phyloP scores from a whole-genome alignment of 2,113 vertebrate species.

The Thomomys bottae region DNA sequence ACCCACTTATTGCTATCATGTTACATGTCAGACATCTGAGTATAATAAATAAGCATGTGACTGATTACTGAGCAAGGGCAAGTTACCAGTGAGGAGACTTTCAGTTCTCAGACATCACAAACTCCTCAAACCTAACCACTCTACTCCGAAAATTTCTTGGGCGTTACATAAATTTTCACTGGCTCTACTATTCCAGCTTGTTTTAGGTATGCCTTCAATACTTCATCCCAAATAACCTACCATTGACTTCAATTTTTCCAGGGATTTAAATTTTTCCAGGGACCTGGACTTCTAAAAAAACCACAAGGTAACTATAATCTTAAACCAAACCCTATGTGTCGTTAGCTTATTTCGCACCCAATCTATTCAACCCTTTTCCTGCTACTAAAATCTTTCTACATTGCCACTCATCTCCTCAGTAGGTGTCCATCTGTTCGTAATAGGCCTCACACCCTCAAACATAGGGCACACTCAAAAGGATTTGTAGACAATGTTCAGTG shows the following conservation, averaged over 20 bases:
- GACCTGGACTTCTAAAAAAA: background rate
- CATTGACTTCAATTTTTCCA: background rate
- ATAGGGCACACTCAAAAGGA: background rate
- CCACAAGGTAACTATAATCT: background rate
- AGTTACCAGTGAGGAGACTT: background rate
- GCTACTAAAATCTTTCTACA: background rate
- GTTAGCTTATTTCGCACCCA: background rate
- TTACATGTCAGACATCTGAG: background rate
- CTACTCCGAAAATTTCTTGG: constrained; percentile 1
- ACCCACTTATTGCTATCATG: background rate
- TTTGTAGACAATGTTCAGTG: background rate
- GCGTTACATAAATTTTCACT: background rate
- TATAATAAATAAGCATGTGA: constrained; percentile 3
- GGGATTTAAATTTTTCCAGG: background rate
- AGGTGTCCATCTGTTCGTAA: background rate
- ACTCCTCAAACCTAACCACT: background rate
- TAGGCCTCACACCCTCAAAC: too few relatives aligned
- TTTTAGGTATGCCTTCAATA: background rate
- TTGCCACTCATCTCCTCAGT: background rate
- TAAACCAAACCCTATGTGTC: background rate
- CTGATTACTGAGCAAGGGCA: background rate
- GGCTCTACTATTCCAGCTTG: too few relatives aligned
- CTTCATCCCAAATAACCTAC: background rate
- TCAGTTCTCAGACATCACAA: background rate
- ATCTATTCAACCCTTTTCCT: background rate